Evolutionary conservation across 2,113 vertebrate genomes (phyloP).

Genomic region (Falco punctatus): DNA sequence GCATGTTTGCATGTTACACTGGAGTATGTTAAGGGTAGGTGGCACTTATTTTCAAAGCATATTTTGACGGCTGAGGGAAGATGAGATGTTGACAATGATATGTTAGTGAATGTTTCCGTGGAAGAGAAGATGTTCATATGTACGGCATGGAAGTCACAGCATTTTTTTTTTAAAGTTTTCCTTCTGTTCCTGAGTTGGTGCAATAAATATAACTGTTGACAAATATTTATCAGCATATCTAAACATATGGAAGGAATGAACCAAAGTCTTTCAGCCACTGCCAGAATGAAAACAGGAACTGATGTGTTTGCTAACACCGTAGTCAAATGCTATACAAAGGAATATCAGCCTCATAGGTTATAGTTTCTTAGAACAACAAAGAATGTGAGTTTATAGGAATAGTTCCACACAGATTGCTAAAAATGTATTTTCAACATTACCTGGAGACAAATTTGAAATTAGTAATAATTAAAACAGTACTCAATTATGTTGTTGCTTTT

Average conservation of each 20-base stretch:
- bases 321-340: background rate
- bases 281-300: background rate
- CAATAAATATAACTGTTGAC: background rate
- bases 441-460: background rate
- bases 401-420: background rate
- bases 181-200: background rate
- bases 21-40: conserved; percentile 32
- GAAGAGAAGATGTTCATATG: background rate
- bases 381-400: background rate
- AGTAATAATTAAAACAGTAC: background rate
- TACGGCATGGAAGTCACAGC: background rate
- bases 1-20: conserved; percentile 26
- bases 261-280: background rate
- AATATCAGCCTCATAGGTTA: background rate
- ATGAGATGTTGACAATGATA: conserved; percentile 8
- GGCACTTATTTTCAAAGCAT: conserved; percentile 45
- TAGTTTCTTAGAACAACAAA: background rate
- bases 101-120: conserved; percentile 16
- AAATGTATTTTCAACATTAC: background rate
- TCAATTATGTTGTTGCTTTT: background rate
- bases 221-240: background rate
- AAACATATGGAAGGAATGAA: background rate
- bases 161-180: conserved; percentile 24
- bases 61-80: conserved; percentile 43
- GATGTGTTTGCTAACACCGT: background rate